phyloP scores from a whole-genome alignment of 2,113 vertebrate genomes.

The Perca flavescens region DNA sequence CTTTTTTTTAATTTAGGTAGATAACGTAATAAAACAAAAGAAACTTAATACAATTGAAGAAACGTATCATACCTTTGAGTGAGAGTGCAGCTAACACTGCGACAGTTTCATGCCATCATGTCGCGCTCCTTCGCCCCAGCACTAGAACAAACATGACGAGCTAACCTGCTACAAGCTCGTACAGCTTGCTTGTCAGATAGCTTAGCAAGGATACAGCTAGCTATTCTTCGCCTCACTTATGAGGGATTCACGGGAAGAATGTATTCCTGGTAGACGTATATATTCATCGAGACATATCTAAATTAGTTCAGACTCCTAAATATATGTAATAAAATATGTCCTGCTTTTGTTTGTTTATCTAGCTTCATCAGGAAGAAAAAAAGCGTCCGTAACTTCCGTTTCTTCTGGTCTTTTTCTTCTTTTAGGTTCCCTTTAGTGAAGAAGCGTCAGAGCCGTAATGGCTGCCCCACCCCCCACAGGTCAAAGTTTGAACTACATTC shows the following conservation, averaged over 20 bases:
- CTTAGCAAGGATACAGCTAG: constrained; percentile 14
- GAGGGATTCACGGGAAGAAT: not conserved
- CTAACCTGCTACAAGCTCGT: constrained; percentile 45
- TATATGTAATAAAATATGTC: not conserved
- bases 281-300: not conserved
- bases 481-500: no score
- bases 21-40: not conserved
- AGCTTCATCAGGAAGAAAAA: constrained; percentile 24
- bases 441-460: no score
- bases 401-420: constrained; percentile 39
- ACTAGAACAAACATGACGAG: constrained; percentile 75
- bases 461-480: no score
- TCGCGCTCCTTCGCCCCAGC: constrained; percentile 54
- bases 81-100: constrained; percentile 30
- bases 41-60: not conserved
- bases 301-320: not conserved
- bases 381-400: constrained; percentile 53
- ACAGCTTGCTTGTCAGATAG: constrained; percentile 25
- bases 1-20: not conserved
- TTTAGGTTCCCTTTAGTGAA: no score
- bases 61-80: constrained; percentile 50
- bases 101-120: constrained; percentile 68
- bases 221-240: not conserved
- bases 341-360: constrained; percentile 77
- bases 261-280: not conserved